phyloP scores from a whole-genome alignment of 2,888 invertebrate species.

The Xanthia icteritia region DNA sequence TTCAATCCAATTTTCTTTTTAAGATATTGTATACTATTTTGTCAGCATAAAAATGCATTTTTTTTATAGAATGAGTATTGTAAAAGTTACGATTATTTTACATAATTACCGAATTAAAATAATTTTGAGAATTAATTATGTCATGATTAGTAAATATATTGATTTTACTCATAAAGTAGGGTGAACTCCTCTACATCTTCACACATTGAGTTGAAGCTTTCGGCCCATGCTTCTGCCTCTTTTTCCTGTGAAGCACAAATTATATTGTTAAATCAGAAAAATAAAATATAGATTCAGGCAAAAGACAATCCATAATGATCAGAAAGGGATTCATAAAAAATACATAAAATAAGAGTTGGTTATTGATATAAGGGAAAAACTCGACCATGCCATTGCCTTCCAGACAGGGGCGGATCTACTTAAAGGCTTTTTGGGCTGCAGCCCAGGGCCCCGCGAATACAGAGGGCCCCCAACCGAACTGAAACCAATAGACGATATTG shows the following conservation, averaged over 20 bases:
- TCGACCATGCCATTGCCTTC: too few relatives aligned
- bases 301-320: not conserved
- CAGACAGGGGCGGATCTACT: too few relatives aligned
- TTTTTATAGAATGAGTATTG: constrained; percentile 45
- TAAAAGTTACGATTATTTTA: constrained; percentile 31
- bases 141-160: constrained; percentile 55
- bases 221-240: constrained; percentile 89
- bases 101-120: constrained; percentile 35
- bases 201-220: constrained; percentile 90
- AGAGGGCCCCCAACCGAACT: too few relatives aligned
- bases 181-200: constrained; percentile 89
- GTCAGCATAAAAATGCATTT: constrained; percentile 19
- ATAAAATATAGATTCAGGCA: not conserved
- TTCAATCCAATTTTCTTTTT: not conserved
- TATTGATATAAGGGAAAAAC: too few relatives aligned
- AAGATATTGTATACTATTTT: not conserved
- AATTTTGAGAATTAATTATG: constrained; percentile 24
- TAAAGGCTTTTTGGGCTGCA: too few relatives aligned
- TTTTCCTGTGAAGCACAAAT: constrained; percentile 83
- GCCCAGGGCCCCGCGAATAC: too few relatives aligned
- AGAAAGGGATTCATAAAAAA: not conserved
- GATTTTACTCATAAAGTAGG: constrained; percentile 81
- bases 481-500: too few relatives aligned
- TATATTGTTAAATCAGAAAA: not conserved
- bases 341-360: not conserved